Evolutionary conservation across 2,797 vertebrate species (phyloP).

Genomic region (Chromis chromis): DNA sequence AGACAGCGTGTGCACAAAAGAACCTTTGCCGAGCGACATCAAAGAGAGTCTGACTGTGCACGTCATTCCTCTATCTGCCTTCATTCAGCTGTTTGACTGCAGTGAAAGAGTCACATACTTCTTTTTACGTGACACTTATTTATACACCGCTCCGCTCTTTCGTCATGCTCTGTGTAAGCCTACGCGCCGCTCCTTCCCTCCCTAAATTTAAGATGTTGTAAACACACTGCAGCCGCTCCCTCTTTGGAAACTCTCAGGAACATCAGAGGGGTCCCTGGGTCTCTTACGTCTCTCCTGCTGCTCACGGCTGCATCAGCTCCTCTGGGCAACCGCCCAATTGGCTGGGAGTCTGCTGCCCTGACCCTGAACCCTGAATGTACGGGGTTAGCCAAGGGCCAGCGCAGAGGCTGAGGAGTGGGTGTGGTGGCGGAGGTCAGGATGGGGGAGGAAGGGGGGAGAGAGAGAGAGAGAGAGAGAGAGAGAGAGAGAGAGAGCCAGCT

Average conservation of each 20-base stretch:
- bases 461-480: slow-evolving; percentile 29
- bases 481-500: slow-evolving; percentile 39
- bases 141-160: slow-evolving; percentile 57
- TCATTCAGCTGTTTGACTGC: slow-evolving; percentile 65
- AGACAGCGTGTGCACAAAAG: background rate
- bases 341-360: slow-evolving; percentile 80
- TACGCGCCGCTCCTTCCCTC: slow-evolving; percentile 50
- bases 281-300: slow-evolving; percentile 70
- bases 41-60: slow-evolving; percentile 27
- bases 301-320: slow-evolving; percentile 62
- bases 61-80: slow-evolving; percentile 51
- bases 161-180: slow-evolving; percentile 56
- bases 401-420: slow-evolving; percentile 73
- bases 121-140: slow-evolving; percentile 78
- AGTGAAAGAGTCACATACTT: slow-evolving; percentile 66
- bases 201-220: slow-evolving; percentile 76
- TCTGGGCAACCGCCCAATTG: slow-evolving; percentile 79
- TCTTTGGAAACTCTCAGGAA: slow-evolving; percentile 74
- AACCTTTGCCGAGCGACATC: slow-evolving; percentile 13
- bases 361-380: slow-evolving; percentile 80
- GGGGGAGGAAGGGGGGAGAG: slow-evolving; percentile 20
- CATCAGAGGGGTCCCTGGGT: slow-evolving; percentile 74
- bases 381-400: slow-evolving; percentile 84
- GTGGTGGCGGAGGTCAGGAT: slow-evolving; percentile 77
- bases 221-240: slow-evolving; percentile 78